These are phyloP conservation scores for Nebria salina DNA, from an alignment of 2,888 invertebrate species.

Conservation along the genomic window DNA sequence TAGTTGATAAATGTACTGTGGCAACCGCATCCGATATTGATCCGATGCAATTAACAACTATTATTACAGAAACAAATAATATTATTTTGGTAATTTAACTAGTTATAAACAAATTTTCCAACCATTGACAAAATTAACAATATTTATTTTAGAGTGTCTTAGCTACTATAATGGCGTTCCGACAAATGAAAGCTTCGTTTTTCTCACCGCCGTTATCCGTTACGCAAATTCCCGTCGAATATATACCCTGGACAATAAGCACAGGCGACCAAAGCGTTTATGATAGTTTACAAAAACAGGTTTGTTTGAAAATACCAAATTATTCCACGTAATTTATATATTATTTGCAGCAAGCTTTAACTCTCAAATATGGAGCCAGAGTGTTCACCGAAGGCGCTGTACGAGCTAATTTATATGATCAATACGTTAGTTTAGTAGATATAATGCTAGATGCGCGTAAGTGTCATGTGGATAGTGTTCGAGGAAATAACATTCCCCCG, in stretches of 20 bases:
- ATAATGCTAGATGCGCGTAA: constrained; percentile 77
- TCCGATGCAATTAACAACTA: constrained; percentile 66
- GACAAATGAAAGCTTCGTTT: constrained; percentile 68
- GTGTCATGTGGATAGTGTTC: constrained; percentile 74
- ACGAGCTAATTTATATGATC: constrained; percentile 72
- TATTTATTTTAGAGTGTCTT: constrained; percentile 66
- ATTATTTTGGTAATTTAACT: constrained; percentile 64
- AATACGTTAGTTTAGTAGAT: constrained; percentile 76
- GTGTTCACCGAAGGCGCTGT: constrained; percentile 67
- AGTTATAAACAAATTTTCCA: neutral
- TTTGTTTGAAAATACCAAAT: constrained; percentile 49
- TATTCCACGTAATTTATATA: neutral
- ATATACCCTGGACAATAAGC: constrained; percentile 80
- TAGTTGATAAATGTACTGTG: constrained; percentile 70
- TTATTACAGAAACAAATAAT: constrained; percentile 68
- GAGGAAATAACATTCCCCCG: constrained; percentile 59
- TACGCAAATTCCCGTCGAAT: constrained; percentile 65
- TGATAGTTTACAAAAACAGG: constrained; percentile 64
- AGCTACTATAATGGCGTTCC: constrained; percentile 71
- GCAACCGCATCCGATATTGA: constrained; percentile 69
- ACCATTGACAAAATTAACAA: neutral
- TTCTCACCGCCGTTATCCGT: constrained; percentile 63
- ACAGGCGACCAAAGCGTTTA: constrained; percentile 66
- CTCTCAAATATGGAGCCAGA: constrained; percentile 65
- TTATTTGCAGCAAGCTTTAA: constrained; percentile 59